Conservation (phyloP, 2,888 invertebrate species). For the Watsonalla cultraria region DNA sequence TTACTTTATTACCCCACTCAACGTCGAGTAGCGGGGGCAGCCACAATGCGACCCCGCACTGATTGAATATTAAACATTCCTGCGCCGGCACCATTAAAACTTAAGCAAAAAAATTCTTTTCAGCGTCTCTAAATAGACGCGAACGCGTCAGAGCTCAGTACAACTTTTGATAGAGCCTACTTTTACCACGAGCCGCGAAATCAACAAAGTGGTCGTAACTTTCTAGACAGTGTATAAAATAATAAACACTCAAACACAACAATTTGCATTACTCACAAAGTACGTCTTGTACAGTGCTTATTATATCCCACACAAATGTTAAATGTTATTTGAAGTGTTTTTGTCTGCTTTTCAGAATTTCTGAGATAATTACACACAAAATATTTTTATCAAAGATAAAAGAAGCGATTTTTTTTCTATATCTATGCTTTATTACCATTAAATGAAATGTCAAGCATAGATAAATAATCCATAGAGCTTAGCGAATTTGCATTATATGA, state of each 20-base stretch:
- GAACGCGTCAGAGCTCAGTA: neutral
- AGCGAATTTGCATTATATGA: too few species aligned
- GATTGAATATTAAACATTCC: slow-evolving; percentile 65
- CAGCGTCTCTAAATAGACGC: slow-evolving; percentile 3
- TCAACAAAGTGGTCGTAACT: slow-evolving; percentile 7
- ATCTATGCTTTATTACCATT: too few species aligned
- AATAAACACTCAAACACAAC: neutral
- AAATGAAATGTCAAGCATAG: too few species aligned
- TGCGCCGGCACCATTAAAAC: slow-evolving; percentile 32
- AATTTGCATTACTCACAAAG: neutral
- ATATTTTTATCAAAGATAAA: too few species aligned
- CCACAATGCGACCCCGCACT: slow-evolving; percentile 57
- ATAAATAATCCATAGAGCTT: too few species aligned
- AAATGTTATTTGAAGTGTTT: too few species aligned
- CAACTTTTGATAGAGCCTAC: slow-evolving; percentile 1
- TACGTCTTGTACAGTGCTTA: too few species aligned
- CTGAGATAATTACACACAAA: too few species aligned
- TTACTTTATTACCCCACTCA: slow-evolving; percentile 68
- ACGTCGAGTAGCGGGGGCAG: slow-evolving; percentile 56
- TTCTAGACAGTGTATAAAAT: slow-evolving; percentile 5
- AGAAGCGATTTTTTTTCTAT: too few species aligned
- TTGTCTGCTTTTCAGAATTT: too few species aligned
- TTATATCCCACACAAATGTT: too few species aligned
- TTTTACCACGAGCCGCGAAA: slow-evolving; percentile 5
- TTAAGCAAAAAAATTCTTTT: slow-evolving; percentile 22